These are phyloP conservation scores for Microvelia longipes DNA, from an alignment of 1,140 invertebrate species.

Conservation along the genomic window DNA sequence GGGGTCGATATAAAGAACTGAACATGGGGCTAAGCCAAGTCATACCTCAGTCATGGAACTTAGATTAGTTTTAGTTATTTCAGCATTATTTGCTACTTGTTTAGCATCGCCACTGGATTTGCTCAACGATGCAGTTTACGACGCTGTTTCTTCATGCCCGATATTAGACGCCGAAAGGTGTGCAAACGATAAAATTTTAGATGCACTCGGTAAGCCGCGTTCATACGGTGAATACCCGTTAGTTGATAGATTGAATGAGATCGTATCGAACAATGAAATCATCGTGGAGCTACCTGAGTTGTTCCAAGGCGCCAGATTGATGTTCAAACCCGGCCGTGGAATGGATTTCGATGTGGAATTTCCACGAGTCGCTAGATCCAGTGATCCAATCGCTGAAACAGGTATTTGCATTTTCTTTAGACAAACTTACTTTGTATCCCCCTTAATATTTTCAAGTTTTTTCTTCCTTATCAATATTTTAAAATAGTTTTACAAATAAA, in stretches of 20 bases:
- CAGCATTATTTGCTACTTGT: background rate
- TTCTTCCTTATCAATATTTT: too few relatives aligned
- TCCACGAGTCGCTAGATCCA: conserved; percentile 17
- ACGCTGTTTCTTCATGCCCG: conserved; percentile 22
- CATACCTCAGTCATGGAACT: background rate
- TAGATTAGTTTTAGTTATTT: background rate
- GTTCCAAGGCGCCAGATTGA: conserved; percentile 29
- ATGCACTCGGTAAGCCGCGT: background rate
- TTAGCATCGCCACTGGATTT: background rate
- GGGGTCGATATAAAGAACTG: background rate
- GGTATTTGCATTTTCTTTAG: too few relatives aligned
- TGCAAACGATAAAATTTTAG: background rate
- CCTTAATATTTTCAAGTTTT: too few relatives aligned
- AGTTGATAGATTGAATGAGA: conserved; percentile 47
- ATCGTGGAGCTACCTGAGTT: conserved; percentile 42
- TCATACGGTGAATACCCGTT: conserved; percentile 57
- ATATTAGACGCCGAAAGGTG: conserved; percentile 1
- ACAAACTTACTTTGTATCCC: too few relatives aligned
- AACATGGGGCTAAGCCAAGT: background rate
- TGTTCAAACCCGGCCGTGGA: conserved; percentile 32
- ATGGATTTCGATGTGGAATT: conserved; percentile 46
- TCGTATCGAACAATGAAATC: conserved; percentile 53
- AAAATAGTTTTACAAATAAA: too few relatives aligned
- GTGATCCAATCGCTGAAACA: conserved; percentile 6
- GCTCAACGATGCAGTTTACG: conserved; percentile 19